A percentile compares a stretch with the other conserved stretches of the same genome.
Evolutionary conservation across 53 echinoderm and acorn worm species (phyloP).

Genomic region (Apostichopus leukothele): DNA sequence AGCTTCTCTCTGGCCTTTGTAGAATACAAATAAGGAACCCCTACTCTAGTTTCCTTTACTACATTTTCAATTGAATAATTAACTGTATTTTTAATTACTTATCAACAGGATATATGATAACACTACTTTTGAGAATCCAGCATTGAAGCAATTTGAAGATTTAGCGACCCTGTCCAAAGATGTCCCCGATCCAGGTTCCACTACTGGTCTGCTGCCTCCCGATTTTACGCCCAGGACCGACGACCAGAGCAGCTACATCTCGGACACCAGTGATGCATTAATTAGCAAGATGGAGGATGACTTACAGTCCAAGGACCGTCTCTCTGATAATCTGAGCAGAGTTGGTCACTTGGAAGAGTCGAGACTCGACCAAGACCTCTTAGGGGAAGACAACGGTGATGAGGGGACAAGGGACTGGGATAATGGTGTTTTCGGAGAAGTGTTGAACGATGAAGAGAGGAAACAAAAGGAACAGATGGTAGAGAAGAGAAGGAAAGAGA

Average conservation of each 20-base stretch:
- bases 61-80: too few relatives aligned
- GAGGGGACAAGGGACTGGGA: conserved; percentile 20
- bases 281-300: conserved; percentile 18
- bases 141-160: conserved; percentile 33
- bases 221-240: not conserved
- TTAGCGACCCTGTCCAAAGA: conserved; percentile 28
- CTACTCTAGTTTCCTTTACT: too few relatives aligned
- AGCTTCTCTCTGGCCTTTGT: too few relatives aligned
- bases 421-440: not conserved
- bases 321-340: not conserved
- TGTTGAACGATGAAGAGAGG: conserved; percentile 38
- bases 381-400: not conserved
- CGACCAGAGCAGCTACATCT: not conserved
- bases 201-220: not conserved
- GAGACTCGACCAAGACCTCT: not conserved
- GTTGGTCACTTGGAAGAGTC: conserved; percentile 23
- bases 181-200: not conserved
- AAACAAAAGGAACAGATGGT: conserved; percentile 26
- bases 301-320: not conserved
- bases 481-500: conserved; percentile 23
- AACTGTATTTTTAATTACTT: too few relatives aligned
- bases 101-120: conserved; percentile 32
- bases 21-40: too few relatives aligned
- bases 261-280: conserved; percentile 17
- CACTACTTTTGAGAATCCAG: conserved; percentile 42